Conservation (phyloP, 2,797 vertebrate genomes). For the Gymnoscopelus braueri region DNA sequence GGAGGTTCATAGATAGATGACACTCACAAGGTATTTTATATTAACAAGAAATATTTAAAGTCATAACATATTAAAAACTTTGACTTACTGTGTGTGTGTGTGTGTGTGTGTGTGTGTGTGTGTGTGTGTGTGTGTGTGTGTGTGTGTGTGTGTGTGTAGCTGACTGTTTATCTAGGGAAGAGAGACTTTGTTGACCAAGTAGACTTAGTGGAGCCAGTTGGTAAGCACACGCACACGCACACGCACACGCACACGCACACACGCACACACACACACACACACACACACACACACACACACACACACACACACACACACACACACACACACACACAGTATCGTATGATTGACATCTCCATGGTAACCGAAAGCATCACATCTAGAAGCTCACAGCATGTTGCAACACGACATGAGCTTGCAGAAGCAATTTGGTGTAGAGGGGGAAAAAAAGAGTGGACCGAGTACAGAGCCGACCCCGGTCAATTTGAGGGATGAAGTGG, state of each 20-base stretch:
- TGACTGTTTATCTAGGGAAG: conserved; percentile 96
- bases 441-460: too few relatives aligned
- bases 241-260: neutral
- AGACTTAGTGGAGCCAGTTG: conserved; percentile 92
- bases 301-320: neutral
- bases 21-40: too few relatives aligned
- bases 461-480: too few relatives aligned
- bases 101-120: neutral
- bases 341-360: too few relatives aligned
- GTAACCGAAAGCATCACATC: too few relatives aligned
- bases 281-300: neutral
- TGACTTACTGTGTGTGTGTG: neutral
- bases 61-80: too few relatives aligned
- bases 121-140: conserved; percentile 8
- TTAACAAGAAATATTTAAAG: too few relatives aligned
- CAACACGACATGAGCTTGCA: too few relatives aligned
- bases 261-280: neutral
- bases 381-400: too few relatives aligned
- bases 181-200: conserved; percentile 96
- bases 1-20: too few relatives aligned
- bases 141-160: conserved; percentile 68
- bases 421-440: too few relatives aligned
- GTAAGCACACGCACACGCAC: conserved; percentile 72
- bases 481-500: neutral
- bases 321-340: neutral